Percentiles rank a stretch among this genome's conserved stretches.
Evolutionary conservation across 1,140 invertebrate species (phyloP).

Genomic region (Macrocentrus cingulum): DNA sequence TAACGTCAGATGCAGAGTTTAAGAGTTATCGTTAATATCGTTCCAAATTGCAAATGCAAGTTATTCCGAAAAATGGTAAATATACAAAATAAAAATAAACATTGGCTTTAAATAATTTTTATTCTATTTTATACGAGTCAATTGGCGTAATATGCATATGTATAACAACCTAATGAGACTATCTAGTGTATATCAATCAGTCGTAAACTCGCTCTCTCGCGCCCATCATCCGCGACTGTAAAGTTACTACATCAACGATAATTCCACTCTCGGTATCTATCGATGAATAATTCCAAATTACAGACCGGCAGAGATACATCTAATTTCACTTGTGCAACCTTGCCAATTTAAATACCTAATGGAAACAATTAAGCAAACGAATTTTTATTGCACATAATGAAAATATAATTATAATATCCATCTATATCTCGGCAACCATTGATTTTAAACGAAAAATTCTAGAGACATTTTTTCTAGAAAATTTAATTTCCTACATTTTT

Average conservation of each 20-base stretch:
- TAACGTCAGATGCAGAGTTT: too few relatives aligned
- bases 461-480: too few relatives aligned
- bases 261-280: not conserved
- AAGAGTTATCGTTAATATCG: too few relatives aligned
- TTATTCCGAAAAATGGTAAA: too few relatives aligned
- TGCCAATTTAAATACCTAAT: too few relatives aligned
- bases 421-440: not conserved
- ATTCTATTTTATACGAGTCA: not conserved
- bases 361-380: too few relatives aligned
- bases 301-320: not conserved
- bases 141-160: constrained; percentile 8
- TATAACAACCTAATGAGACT: constrained; percentile 9
- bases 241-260: not conserved
- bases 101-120: not conserved
- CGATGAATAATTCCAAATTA: constrained; percentile 19
- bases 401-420: too few relatives aligned
- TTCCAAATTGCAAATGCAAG: too few relatives aligned
- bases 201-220: not conserved
- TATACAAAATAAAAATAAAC: not conserved
- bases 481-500: too few relatives aligned
- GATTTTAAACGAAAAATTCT: too few relatives aligned
- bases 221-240: too few relatives aligned
- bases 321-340: constrained; percentile 3
- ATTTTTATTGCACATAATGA: too few relatives aligned
- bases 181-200: constrained; percentile 1